A percentile compares a stretch with the other conserved stretches of the same genome.
phyloP scores from a whole-genome alignment of 1,140 invertebrate species.

The Cotesia glomerata region DNA sequence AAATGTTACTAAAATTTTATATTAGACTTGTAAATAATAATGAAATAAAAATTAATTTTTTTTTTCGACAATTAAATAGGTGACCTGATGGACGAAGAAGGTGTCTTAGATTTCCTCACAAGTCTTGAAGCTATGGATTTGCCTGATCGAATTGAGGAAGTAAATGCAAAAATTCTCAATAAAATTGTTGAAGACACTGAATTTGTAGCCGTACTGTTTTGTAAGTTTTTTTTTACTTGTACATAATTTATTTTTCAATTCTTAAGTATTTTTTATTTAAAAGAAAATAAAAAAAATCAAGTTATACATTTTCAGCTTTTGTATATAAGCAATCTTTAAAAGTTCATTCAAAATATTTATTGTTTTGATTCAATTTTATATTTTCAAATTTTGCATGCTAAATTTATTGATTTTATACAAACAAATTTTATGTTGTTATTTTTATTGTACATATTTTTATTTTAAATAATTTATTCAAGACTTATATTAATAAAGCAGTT shows the following conservation, averaged over 20 bases:
- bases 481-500: too few species aligned
- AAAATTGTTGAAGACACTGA: slow-evolving; percentile 93
- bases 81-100: slow-evolving; percentile 94
- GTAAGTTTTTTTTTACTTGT: slow-evolving; percentile 71
- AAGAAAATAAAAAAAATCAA: background rate
- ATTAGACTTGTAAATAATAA: too few species aligned
- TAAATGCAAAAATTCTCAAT: slow-evolving; percentile 87
- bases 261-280: background rate
- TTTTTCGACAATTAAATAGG: slow-evolving; percentile 61
- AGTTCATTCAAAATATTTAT: background rate
- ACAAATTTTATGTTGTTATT: too few species aligned
- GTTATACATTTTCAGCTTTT: slow-evolving; percentile 14
- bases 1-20: too few species aligned
- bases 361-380: background rate
- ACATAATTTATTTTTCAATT: background rate
- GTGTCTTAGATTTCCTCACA: slow-evolving; percentile 90
- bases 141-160: slow-evolving; percentile 95
- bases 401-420: too few species aligned
- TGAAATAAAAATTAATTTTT: too few species aligned
- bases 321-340: slow-evolving; percentile 3
- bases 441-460: too few species aligned
- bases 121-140: slow-evolving; percentile 93
- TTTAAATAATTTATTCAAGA: too few species aligned
- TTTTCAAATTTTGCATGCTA: background rate
- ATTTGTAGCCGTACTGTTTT: slow-evolving; percentile 92